These are phyloP conservation scores for Thamnophis sirtalis DNA, from an alignment of 2,113 vertebrate genomes.

Conservation along the genomic window DNA sequence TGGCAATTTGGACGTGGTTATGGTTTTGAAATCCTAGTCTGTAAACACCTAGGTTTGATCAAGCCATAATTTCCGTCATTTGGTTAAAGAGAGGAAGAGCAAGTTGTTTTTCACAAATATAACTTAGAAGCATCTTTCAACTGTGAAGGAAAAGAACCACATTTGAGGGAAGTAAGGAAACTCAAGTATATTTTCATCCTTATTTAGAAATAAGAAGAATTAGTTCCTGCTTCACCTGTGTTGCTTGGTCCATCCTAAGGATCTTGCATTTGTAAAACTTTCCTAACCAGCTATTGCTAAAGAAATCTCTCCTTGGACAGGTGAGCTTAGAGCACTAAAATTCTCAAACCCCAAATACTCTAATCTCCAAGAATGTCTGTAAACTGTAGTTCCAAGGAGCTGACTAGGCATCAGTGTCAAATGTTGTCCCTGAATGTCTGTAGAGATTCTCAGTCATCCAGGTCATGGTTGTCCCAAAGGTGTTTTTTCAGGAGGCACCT, in stretches of 20 bases:
- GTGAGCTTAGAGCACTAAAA: background rate
- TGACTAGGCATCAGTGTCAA: background rate
- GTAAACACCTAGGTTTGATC: background rate
- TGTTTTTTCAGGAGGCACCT: too few species aligned
- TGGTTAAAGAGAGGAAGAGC: background rate
- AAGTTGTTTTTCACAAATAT: background rate
- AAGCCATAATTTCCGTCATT: background rate
- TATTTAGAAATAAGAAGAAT: background rate
- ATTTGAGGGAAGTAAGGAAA: background rate
- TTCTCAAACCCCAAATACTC: background rate
- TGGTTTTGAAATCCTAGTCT: background rate
- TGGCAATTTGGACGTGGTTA: background rate
- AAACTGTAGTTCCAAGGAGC: background rate
- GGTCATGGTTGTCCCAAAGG: too few species aligned
- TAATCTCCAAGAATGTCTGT: background rate
- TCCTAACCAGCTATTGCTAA: background rate
- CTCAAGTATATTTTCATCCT: background rate
- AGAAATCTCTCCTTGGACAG: background rate
- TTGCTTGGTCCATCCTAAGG: background rate
- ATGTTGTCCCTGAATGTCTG: background rate
- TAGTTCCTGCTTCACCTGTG: background rate
- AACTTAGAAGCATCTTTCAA: background rate
- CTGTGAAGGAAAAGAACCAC: background rate
- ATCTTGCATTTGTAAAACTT: background rate
- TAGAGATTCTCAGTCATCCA: too few species aligned